Percentiles rank a stretch among this genome's conserved stretches.
Evolutionary conservation across 2,888 invertebrate genomes (phyloP).

Genomic region (Fragum sueziense): DNA sequence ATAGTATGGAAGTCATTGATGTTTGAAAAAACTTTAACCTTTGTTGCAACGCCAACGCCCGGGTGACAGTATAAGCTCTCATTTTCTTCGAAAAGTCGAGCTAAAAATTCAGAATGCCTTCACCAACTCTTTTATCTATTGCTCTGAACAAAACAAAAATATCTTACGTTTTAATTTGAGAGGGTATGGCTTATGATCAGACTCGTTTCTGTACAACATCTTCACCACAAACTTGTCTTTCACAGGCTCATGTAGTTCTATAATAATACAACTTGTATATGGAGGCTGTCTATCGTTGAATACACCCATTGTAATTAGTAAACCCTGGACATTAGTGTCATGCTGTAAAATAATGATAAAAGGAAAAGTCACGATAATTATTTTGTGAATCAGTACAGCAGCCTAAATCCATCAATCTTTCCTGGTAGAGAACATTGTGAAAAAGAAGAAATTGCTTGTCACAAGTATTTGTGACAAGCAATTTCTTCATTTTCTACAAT

Average conservation of each 20-base stretch:
- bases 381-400: constrained; percentile 19
- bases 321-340: constrained; percentile 14
- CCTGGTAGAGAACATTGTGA: neutral
- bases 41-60: no score
- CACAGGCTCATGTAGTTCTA: constrained; percentile 13
- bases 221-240: constrained; percentile 8
- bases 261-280: constrained; percentile 20
- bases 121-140: no score
- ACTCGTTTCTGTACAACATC: constrained; percentile 27
- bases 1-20: no score
- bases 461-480: no score
- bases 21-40: no score
- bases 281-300: constrained; percentile 27
- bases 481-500: neutral
- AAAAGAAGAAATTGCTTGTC: neutral
- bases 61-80: no score
- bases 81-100: no score
- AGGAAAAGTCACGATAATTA: no score
- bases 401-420: neutral
- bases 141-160: neutral
- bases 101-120: no score
- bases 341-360: constrained; percentile 11
- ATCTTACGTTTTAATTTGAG: constrained; percentile 19
- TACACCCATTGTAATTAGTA: constrained; percentile 14
- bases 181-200: constrained; percentile 5